Percentiles rank a stretch among this genome's conserved stretches.
Conservation (phyloP, 2,113 vertebrate genomes). For the Xerus inauris region DNA sequence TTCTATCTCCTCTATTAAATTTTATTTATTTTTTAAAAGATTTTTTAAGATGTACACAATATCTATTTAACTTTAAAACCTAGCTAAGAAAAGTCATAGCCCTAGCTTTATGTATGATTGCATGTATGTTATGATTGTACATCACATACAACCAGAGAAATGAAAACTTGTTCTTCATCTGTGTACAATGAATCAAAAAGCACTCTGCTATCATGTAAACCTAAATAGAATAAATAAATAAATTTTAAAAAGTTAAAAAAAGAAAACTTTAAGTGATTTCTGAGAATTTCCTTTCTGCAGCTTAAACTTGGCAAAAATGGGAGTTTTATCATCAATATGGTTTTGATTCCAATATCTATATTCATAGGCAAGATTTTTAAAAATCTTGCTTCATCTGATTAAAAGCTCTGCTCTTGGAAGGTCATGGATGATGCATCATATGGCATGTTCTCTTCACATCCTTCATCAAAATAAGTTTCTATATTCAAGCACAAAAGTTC, state of each 20-base stretch:
- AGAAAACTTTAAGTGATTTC: background rate
- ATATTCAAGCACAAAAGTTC: background rate
- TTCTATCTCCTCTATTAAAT: background rate
- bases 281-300: background rate
- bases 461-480: background rate
- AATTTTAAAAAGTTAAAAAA: too few species aligned
- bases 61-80: background rate
- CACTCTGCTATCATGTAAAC: too few species aligned
- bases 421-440: background rate
- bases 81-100: background rate
- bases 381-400: background rate
- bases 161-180: too few species aligned
- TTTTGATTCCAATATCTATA: background rate
- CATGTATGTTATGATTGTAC: too few species aligned
- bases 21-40: too few species aligned
- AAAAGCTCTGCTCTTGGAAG: background rate
- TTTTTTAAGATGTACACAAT: too few species aligned
- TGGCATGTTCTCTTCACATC: background rate
- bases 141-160: too few species aligned
- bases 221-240: too few species aligned
- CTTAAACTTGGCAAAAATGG: constrained; percentile 39
- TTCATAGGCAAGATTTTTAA: background rate
- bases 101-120: too few species aligned
- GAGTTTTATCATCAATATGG: background rate
- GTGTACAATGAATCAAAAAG: too few species aligned